These are phyloP conservation scores for Charina bottae DNA, from an alignment of 2,113 vertebrate genomes.

Conservation along the genomic window DNA sequence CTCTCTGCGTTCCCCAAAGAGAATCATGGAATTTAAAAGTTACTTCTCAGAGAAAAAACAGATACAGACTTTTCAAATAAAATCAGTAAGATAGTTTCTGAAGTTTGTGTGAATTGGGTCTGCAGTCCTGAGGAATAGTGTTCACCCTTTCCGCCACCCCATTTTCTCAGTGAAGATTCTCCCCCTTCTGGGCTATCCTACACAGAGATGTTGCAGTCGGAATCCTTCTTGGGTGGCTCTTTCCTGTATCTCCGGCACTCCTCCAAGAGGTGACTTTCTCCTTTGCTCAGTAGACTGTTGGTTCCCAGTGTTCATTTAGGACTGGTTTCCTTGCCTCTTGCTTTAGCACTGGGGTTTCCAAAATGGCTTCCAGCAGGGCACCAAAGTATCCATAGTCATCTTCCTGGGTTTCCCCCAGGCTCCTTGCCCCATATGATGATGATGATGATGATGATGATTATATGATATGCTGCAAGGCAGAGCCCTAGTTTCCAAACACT, in stretches of 20 bases:
- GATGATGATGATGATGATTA: background rate
- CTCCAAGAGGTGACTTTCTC: background rate
- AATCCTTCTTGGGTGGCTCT: background rate
- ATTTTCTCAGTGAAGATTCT: background rate
- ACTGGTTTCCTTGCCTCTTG: background rate
- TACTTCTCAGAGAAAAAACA: background rate
- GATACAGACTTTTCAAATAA: background rate
- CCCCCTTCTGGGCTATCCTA: background rate
- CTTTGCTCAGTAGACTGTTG: background rate
- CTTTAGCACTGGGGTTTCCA: background rate
- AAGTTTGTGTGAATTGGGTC: background rate
- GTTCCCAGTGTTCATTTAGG: background rate
- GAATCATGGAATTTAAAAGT: background rate
- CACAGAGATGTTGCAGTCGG: background rate
- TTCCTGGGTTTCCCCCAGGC: background rate
- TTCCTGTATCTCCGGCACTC: background rate
- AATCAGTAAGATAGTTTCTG: background rate
- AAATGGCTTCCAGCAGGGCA: background rate
- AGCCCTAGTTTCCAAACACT: background rate
- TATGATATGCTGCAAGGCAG: background rate
- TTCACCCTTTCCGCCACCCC: background rate
- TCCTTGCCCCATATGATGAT: background rate
- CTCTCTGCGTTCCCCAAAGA: background rate
- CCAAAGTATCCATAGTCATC: background rate
- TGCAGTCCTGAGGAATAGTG: background rate